A percentile compares a stretch with the other conserved stretches of the same genome.
These are phyloP conservation scores for Pheosia gnoma DNA, from an alignment of 2,888 invertebrate species.

Conservation along the genomic window DNA sequence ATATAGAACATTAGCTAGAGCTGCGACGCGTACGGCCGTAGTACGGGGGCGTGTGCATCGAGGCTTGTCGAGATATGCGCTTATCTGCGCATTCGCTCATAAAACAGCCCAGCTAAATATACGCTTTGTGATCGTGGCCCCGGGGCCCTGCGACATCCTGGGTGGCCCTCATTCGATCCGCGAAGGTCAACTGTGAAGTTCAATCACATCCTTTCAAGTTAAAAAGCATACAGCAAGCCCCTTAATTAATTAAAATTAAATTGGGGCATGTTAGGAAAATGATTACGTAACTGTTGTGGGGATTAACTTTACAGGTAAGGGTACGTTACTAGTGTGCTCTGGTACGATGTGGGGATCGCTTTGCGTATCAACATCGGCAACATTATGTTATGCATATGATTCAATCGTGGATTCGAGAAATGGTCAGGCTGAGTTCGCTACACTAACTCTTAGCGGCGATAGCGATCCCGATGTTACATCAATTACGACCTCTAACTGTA, in stretches of 20 bases:
- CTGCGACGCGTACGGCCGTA: slow-evolving; percentile 33
- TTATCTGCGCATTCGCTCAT: slow-evolving; percentile 65
- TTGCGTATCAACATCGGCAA: too few relatives aligned
- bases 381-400: too few relatives aligned
- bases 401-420: too few relatives aligned
- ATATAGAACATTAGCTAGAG: slow-evolving; percentile 18
- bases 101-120: slow-evolving; percentile 67
- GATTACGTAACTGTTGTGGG: too few relatives aligned
- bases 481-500: too few relatives aligned
- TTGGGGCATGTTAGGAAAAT: too few relatives aligned
- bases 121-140: slow-evolving; percentile 55
- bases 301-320: too few relatives aligned
- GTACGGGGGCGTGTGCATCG: slow-evolving; percentile 44
- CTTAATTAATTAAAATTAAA: not conserved
- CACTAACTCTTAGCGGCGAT: too few relatives aligned
- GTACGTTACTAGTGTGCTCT: too few relatives aligned
- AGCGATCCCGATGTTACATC: too few relatives aligned
- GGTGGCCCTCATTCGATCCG: slow-evolving; percentile 43
- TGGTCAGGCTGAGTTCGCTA: too few relatives aligned
- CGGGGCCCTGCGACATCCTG: slow-evolving; percentile 39
- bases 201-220: slow-evolving; percentile 18
- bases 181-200: slow-evolving; percentile 46
- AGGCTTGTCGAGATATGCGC: slow-evolving; percentile 58
- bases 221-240: not conserved
- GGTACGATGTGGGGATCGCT: too few relatives aligned